Evolutionary conservation across 2,888 invertebrate species (phyloP).

Genomic region (Drosophila tanythrix): DNA sequence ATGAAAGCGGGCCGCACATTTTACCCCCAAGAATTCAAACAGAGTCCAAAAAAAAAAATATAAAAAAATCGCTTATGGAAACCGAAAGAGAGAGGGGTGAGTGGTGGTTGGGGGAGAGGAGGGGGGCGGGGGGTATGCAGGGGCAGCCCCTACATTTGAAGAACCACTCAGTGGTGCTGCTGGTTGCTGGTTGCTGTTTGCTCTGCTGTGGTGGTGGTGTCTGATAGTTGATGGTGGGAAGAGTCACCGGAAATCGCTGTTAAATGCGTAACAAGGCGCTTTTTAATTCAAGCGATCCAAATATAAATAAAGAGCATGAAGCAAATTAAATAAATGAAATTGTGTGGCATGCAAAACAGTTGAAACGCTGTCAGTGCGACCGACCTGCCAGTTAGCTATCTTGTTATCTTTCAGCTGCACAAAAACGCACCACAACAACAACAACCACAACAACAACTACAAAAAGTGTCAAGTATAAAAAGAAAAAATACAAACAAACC

Average conservation of each 20-base stretch:
- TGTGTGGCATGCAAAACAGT: conserved; percentile 74
- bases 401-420: conserved; percentile 18
- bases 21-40: conserved; percentile 43
- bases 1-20: conserved; percentile 65
- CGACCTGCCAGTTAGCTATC: conserved; percentile 37
- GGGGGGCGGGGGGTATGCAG: not conserved
- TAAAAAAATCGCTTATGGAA: conserved; percentile 28
- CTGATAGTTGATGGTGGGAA: conserved; percentile 5
- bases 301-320: conserved; percentile 57
- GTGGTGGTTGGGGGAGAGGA: no score
- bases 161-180: conserved; percentile 2
- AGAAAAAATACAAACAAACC: conserved; percentile 10
- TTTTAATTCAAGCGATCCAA: conserved; percentile 75
- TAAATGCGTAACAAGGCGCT: conserved; percentile 81
- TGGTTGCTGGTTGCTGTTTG: not conserved
- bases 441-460: conserved; percentile 13
- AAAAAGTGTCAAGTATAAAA: conserved; percentile 35
- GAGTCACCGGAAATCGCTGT: conserved; percentile 69
- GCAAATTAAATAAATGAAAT: conserved; percentile 75
- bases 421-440: conserved; percentile 7
- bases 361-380: conserved; percentile 39
- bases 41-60: conserved; percentile 23
- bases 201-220: not conserved
- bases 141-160: conserved; percentile 6
- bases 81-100: conserved; percentile 8